phyloP scores from a whole-genome alignment of 2,888 invertebrate species.

The Orgyia antiqua region DNA sequence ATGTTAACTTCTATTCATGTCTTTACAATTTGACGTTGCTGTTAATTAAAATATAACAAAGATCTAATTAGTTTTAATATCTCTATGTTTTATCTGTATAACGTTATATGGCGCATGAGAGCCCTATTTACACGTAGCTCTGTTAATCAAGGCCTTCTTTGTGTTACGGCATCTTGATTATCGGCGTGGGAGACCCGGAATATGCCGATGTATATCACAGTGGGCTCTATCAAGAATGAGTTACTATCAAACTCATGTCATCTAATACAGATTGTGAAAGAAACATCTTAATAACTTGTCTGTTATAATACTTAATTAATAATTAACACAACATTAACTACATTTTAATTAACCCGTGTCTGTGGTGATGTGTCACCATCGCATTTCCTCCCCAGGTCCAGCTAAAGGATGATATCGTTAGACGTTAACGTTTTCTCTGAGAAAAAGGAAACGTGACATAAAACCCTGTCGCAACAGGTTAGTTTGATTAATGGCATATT shows the following conservation, averaged over 20 bases:
- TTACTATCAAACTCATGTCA: neutral
- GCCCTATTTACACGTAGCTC: slow-evolving; percentile 21
- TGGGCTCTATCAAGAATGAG: slow-evolving; percentile 8
- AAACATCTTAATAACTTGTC: neutral
- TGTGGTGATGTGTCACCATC: too few relatives aligned
- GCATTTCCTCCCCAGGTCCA: too few relatives aligned
- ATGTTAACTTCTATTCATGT: too few relatives aligned
- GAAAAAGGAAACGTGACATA: too few relatives aligned
- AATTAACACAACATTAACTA: too few relatives aligned
- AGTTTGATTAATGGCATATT: too few relatives aligned
- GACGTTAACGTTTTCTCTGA: too few relatives aligned
- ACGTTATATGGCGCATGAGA: slow-evolving; percentile 22
- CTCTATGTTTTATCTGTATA: slow-evolving; percentile 17
- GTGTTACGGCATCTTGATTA: slow-evolving; percentile 40
- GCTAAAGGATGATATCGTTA: too few relatives aligned
- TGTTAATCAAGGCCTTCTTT: slow-evolving; percentile 43
- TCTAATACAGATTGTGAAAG: neutral
- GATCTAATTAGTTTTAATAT: slow-evolving; percentile 13
- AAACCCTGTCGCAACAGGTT: too few relatives aligned
- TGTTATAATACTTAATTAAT: too few relatives aligned
- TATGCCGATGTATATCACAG: slow-evolving; percentile 27
- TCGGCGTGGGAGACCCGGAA: slow-evolving; percentile 53
- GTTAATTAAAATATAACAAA: slow-evolving; percentile 12
- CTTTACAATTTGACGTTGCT: slow-evolving; percentile 1
- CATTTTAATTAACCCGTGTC: too few relatives aligned